Evolutionary conservation across 1,140 invertebrate genomes (phyloP).

Genomic region (Lordiphosa stackelbergi): DNA sequence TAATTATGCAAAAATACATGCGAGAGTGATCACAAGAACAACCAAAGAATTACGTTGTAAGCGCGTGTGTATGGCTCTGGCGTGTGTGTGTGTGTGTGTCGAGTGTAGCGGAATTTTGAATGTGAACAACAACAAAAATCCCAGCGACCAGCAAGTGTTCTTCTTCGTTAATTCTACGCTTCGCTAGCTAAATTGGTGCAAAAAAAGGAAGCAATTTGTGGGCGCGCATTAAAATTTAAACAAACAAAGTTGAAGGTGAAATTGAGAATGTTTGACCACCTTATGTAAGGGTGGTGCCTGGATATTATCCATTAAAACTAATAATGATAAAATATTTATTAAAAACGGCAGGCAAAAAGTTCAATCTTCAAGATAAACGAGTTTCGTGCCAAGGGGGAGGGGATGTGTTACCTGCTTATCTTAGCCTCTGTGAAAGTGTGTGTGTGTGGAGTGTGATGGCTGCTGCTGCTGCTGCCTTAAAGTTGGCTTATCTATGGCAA

Average conservation of each 20-base stretch:
- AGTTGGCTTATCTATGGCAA: slow-evolving; percentile 63
- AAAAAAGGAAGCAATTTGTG: slow-evolving; percentile 33
- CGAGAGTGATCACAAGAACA: slow-evolving; percentile 1
- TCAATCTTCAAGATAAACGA: slow-evolving; percentile 51
- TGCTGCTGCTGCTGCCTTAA: slow-evolving; percentile 21
- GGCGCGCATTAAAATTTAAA: slow-evolving; percentile 17
- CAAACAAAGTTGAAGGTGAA: slow-evolving; percentile 15
- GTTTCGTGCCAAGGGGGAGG: slow-evolving; percentile 18
- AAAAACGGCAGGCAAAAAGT: slow-evolving; percentile 26
- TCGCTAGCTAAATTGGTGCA: slow-evolving; percentile 46
- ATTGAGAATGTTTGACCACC: slow-evolving; percentile 18
- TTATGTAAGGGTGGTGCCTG: slow-evolving; percentile 43
- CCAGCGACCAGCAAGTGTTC: slow-evolving; percentile 33
- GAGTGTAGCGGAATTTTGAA: slow-evolving; percentile 10
- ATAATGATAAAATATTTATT: slow-evolving; percentile 16
- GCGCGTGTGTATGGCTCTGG: too few species aligned
- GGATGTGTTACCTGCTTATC: slow-evolving; percentile 24
- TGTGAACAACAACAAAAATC: slow-evolving; percentile 30
- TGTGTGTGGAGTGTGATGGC: slow-evolving; percentile 17
- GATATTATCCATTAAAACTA: slow-evolving; percentile 24
- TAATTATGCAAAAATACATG: slow-evolving; percentile 12
- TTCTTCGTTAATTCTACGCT: slow-evolving; percentile 32
- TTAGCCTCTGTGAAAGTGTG: slow-evolving; percentile 21
- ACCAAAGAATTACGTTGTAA: too few species aligned
- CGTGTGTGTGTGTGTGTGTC: slow-evolving; percentile 22